Base-by-base conservation (phyloP, 2,797 vertebrate species). In the Sebastes paucispinis region DNA sequence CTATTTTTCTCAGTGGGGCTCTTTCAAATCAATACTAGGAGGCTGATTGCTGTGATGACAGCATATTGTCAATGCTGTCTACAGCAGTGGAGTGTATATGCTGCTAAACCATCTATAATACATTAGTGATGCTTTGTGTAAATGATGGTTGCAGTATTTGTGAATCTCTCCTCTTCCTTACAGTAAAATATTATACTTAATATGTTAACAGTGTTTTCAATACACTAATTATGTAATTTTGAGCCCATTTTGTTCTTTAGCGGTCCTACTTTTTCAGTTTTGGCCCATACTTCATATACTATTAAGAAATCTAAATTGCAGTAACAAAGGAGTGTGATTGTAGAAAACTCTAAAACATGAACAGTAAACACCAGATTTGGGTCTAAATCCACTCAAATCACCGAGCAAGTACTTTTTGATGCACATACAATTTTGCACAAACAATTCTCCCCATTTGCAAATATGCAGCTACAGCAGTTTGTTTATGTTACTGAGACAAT, bases 41-140 rank as follows among this genome's bases (percentile, higher is more conserved):
- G 9, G 9, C 50, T 62, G 60, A 64, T 73, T 65, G 54, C 25
- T 77, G 16, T 68, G 47, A 73, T 65, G 58, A 69, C 36, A 76
- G 24, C 16, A 4, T 60, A 29, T 43, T 55, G 43, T 57, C 14
- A 58, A 5, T 32, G 27, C 10, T 60, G 16, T 59, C 31, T 34
- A 34, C 31, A 36, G 6, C n/a, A 32, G 12, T 18, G n/a, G 18
- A 57, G 14, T 4, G 3, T 14, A 14, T 9, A 55, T 67, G 4
- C 36, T 54, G 25, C 10, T 18, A 11, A 31, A 25, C 16, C 24
- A 12, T 3, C 4, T 43, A 18, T 7, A 50, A 36, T 7, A 24
- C 50, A 32, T 47, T 14, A 24, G 8, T 11, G 20, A 27, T 27
- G 34, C 4, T 18, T 59, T 13, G 57, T 9, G 25, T 31, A 12